These are phyloP conservation scores for Peromyscus californicus DNA, from an alignment of 2,113 vertebrate species.

Conservation along the genomic window DNA sequence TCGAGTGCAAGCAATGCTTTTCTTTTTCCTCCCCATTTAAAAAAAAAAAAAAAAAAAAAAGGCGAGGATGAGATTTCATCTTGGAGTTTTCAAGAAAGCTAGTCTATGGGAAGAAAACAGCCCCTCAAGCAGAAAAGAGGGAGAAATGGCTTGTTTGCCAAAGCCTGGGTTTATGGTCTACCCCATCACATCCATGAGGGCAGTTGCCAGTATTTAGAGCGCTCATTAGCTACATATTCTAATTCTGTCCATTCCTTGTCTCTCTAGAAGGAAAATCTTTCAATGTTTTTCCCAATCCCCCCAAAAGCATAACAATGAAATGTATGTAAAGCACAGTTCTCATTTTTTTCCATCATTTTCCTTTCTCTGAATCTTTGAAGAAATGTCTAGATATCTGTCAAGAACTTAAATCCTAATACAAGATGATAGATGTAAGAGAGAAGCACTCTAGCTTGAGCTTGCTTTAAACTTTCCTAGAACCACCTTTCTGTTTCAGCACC, in stretches of 20 bases:
- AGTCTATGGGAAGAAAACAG: background rate
- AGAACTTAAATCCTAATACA: constrained; percentile 23
- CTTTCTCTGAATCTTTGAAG: constrained; percentile 18
- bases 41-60: background rate
- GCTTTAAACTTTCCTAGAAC: background rate
- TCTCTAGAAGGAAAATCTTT: background rate
- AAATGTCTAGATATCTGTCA: background rate
- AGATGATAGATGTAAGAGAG: background rate
- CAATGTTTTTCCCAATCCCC: background rate
- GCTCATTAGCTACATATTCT: background rate
- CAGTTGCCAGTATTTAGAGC: background rate
- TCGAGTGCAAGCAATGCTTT: rapidly evolving
- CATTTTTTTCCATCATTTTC: background rate
- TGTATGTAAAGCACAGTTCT: background rate
- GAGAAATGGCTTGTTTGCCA: background rate
- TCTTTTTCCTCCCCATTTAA: background rate
- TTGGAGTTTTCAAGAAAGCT: background rate
- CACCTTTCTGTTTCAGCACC: background rate
- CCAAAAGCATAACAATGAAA: background rate
- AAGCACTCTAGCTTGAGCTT: background rate
- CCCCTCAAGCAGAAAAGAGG: background rate
- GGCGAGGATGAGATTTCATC: background rate
- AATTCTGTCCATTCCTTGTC: background rate
- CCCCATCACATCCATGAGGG: background rate
- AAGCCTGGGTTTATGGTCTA: background rate